Evolutionary conservation across 2,888 invertebrate genomes (phyloP), one percentile per base, ranked within the genome.

Genomic region (Tachina lurida): DNA sequence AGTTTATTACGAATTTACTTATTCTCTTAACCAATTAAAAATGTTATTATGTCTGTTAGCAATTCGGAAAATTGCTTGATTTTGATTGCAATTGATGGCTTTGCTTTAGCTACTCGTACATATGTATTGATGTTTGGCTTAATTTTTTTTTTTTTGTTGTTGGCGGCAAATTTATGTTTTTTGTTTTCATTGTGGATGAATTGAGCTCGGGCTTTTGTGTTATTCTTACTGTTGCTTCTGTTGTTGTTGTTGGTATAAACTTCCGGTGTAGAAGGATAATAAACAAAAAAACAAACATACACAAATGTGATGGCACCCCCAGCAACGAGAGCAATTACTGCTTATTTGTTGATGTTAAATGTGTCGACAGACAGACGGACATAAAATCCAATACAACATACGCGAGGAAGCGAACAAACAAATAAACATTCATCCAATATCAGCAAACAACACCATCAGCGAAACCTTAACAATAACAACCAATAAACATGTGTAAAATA

Each of bases 191-290:
- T 60, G 54, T 5, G 47, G 39, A 47, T 75, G 62, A 79, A 71
- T 63, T 39, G 9, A 56, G 45, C 45, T 54, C 31, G 71, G 54
- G 71, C 15, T 63, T 62, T 47, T 62, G 10, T 71, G 43, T 78
- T 82, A 5, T 60, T 73, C 12, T 43, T 19, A 41, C 67, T 47
- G 67, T 52, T 80, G 49, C 17, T 80, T 54, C n/a, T 78, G 49
- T 54, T 84, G 52, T 73, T 84, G 70, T 85, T 77, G 68, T 81
- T 81, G 85, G 56, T 63, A 74, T 84, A 77, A 85, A 87, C 87
- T 87, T 88, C 88, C 88, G 88, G 87, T 86, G 87, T 84, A 67
- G 78, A 88, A 88, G 88, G 88, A 88, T 88, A 88, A 88, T 87
- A 87, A 88, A 88, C 87, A 80, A 52, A 62, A 84, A 71, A 68